These are phyloP conservation scores for Sapajus apella DNA, from an alignment of 2,113 vertebrate species.

Conservation along the genomic window DNA sequence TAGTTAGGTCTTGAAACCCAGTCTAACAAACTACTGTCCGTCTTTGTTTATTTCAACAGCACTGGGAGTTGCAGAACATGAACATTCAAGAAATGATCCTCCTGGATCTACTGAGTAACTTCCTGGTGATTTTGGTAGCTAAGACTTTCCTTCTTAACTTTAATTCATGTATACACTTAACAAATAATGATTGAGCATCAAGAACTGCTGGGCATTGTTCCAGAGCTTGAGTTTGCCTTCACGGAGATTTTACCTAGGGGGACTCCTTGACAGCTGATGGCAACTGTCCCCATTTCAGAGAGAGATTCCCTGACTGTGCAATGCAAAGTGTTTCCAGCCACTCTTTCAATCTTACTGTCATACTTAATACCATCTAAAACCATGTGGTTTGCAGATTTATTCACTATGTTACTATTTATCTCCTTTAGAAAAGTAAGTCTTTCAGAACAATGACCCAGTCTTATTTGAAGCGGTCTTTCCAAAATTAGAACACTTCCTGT, in stretches of 20 bases:
- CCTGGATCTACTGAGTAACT: background rate
- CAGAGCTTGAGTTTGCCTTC: background rate
- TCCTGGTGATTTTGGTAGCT: background rate
- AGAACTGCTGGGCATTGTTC: fast-evolving
- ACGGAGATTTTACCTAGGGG: background rate
- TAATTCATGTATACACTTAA: background rate
- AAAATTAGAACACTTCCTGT: background rate
- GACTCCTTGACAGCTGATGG: background rate
- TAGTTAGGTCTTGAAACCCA: background rate
- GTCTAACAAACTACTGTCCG: background rate
- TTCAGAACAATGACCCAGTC: background rate
- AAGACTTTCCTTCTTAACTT: background rate
- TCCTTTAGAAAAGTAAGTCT: background rate
- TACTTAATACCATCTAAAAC: background rate
- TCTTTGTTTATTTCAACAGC: background rate
- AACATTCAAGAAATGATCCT: background rate
- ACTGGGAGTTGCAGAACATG: background rate
- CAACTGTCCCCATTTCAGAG: background rate
- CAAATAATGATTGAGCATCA: background rate
- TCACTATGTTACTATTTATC: background rate
- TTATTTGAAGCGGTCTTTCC: background rate
- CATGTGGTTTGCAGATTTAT: background rate
- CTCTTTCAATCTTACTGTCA: background rate
- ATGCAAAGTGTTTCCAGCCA: background rate
- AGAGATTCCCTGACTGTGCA: background rate